phyloP scores from a whole-genome alignment of 2,113 vertebrate species.

The Perca schrenkii region DNA sequence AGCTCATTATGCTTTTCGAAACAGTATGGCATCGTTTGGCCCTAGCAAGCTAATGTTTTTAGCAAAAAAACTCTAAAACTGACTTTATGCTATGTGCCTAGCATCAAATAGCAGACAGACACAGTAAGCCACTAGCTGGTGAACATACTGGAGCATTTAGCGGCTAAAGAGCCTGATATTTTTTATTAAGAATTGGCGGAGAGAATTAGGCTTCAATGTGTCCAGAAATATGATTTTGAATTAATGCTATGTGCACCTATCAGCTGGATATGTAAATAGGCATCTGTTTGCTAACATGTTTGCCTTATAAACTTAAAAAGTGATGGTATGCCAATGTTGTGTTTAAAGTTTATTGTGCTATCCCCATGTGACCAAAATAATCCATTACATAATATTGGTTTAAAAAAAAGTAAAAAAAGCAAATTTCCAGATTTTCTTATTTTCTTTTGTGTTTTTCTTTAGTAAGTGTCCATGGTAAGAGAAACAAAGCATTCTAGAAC shows the following conservation, averaged over 20 bases:
- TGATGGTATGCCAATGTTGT: background rate
- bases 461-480: no score
- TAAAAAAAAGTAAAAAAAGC: background rate
- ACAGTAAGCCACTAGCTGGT: background rate
- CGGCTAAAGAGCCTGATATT: background rate
- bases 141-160: background rate
- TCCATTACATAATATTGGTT: background rate
- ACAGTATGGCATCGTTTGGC: background rate
- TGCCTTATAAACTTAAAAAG: no score
- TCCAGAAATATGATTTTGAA: background rate
- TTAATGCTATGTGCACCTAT: background rate
- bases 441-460: background rate
- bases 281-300: background rate
- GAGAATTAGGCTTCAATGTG: background rate
- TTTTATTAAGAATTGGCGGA: background rate
- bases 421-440: background rate
- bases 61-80: background rate
- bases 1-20: background rate
- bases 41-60: background rate
- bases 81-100: no score
- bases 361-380: background rate
- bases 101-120: background rate
- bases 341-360: background rate
- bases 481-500: background rate
- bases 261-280: background rate